These are phyloP conservation scores for Anorthoa munda DNA, from an alignment of 2,888 invertebrate genomes.

Conservation along the genomic window DNA sequence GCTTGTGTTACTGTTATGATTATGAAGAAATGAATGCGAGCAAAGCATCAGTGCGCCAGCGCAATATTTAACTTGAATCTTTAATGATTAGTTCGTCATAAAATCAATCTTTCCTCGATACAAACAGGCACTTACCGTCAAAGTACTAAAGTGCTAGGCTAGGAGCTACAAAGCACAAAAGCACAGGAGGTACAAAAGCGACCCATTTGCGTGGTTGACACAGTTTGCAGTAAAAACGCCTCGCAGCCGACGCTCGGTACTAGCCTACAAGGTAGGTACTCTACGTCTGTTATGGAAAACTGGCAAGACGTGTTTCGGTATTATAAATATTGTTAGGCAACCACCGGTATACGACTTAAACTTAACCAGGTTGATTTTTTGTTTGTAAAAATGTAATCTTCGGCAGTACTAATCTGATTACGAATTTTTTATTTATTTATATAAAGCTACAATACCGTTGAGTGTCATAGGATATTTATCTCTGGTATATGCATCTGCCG, in stretches of 20 bases:
- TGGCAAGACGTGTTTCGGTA: background rate
- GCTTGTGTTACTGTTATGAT: too few species aligned
- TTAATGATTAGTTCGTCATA: background rate
- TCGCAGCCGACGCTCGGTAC: constrained; percentile 17
- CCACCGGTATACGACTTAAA: background rate
- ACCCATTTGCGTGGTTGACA: constrained; percentile 59
- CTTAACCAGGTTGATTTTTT: too few species aligned
- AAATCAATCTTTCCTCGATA: background rate
- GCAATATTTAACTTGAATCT: background rate
- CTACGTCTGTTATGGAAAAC: constrained; percentile 16
- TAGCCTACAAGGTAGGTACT: background rate
- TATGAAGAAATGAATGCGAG: too few species aligned
- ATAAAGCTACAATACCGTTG: too few species aligned
- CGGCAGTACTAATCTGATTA: too few species aligned
- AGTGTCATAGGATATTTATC: too few species aligned
- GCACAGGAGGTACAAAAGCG: constrained; percentile 40
- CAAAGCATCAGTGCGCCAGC: background rate
- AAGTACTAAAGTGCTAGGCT: constrained; percentile 34
- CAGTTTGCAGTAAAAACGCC: constrained; percentile 48
- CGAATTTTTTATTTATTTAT: too few species aligned
- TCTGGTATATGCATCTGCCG: too few species aligned
- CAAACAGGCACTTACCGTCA: background rate
- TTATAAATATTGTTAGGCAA: background rate
- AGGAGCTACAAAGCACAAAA: too few species aligned
- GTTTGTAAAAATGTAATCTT: too few species aligned